Evolutionary conservation across 2,113 vertebrate genomes (phyloP).

Genomic region (Triplophysa siluroides): DNA sequence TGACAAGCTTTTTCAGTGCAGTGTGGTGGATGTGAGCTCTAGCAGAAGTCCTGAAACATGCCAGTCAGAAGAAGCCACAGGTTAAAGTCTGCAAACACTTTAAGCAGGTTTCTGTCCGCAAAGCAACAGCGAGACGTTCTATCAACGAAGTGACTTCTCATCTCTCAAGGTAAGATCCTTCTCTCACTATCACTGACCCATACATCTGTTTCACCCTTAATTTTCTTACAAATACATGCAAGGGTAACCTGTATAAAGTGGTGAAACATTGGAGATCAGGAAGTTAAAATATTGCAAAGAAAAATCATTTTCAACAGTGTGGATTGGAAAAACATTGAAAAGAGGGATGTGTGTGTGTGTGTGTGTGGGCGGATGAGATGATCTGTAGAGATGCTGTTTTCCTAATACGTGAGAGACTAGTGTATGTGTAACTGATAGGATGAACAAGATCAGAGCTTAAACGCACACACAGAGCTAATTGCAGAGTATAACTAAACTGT

Average conservation of each 20-base stretch:
- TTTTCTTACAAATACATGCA: background rate
- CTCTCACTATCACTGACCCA: background rate
- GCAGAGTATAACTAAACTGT: background rate
- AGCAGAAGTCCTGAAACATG: conserved; percentile 24
- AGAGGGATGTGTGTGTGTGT: background rate
- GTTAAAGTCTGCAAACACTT: background rate
- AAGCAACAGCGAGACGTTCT: background rate
- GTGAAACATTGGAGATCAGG: background rate
- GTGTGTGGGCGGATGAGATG: no score
- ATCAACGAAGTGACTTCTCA: background rate
- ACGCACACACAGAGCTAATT: background rate
- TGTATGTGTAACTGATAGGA: background rate
- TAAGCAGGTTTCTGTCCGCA: background rate
- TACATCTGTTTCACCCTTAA: background rate
- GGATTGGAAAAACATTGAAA: background rate
- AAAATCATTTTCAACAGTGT: background rate
- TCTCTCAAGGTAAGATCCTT: conserved; percentile 22
- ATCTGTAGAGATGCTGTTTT: background rate
- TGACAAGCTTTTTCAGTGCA: conserved; percentile 15
- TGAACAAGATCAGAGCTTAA: background rate
- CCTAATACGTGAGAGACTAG: background rate
- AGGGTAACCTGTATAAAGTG: background rate
- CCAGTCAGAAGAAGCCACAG: conserved; percentile 12
- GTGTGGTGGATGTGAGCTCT: background rate
- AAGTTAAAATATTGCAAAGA: background rate